phyloP scores from a whole-genome alignment of 2,113 vertebrate species.

The Rhineura floridana region DNA sequence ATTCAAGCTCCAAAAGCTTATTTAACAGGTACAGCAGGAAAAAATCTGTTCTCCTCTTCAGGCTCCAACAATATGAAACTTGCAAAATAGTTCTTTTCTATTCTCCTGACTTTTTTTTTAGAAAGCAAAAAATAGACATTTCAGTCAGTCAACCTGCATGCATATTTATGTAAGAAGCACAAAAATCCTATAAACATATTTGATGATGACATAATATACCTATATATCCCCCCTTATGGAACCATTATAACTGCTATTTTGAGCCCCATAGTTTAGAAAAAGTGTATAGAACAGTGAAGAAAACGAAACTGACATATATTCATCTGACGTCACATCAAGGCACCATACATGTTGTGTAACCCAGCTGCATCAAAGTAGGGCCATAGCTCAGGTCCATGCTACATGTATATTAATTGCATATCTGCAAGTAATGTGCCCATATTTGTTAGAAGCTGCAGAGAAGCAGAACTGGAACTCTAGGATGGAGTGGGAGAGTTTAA shows the following conservation, averaged over 20 bases:
- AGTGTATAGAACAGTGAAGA: no score
- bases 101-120: no score
- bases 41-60: neutral
- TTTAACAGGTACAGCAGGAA: neutral
- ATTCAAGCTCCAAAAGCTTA: neutral
- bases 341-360: neutral
- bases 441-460: neutral
- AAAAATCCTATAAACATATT: neutral
- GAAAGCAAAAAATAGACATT: neutral
- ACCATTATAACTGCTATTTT: neutral
- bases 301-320: no score
- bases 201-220: neutral
- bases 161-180: neutral
- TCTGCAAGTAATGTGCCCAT: neutral
- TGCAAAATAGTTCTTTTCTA: no score
- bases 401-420: neutral
- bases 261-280: no score
- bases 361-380: neutral
- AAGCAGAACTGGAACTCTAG: neutral
- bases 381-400: neutral
- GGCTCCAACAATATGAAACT: neutral
- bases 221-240: neutral
- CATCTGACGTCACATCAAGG: neutral
- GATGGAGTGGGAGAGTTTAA: neutral
- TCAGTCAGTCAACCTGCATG: neutral